phyloP scores from a whole-genome alignment of 2,888 invertebrate species.

The Euphydryas editha region DNA sequence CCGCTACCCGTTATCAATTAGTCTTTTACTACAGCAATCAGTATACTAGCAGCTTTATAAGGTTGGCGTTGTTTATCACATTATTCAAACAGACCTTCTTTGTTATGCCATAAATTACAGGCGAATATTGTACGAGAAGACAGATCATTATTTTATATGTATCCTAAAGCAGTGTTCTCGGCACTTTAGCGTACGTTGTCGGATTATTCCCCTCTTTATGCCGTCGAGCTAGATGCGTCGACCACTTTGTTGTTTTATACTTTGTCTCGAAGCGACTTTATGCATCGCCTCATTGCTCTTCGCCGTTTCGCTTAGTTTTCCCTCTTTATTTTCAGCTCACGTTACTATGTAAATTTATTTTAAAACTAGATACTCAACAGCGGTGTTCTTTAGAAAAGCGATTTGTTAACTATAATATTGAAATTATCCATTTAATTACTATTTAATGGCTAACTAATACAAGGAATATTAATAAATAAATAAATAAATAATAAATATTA shows the following conservation, averaged over 20 bases:
- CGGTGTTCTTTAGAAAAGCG: slow-evolving; percentile 39
- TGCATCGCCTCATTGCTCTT: slow-evolving; percentile 81
- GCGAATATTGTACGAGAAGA: slow-evolving; percentile 62
- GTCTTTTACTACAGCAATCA: slow-evolving; percentile 26
- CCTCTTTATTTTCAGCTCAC: slow-evolving; percentile 77
- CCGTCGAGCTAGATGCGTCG: slow-evolving; percentile 73
- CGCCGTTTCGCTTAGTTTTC: slow-evolving; percentile 78
- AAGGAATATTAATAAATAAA: background rate
- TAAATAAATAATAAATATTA: background rate
- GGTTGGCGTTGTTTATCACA: slow-evolving; percentile 20
- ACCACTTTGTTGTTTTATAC: slow-evolving; percentile 83
- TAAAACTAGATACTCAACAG: slow-evolving; percentile 46
- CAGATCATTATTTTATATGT: slow-evolving; percentile 74
- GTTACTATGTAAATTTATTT: slow-evolving; percentile 76
- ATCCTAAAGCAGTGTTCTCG: slow-evolving; percentile 68
- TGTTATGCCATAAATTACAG: slow-evolving; percentile 53
- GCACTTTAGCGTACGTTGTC: slow-evolving; percentile 68
- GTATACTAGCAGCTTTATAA: slow-evolving; percentile 17
- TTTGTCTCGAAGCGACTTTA: slow-evolving; percentile 77
- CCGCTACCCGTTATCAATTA: slow-evolving; percentile 35
- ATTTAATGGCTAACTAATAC: background rate
- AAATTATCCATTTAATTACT: slow-evolving; percentile 18
- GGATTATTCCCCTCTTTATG: slow-evolving; percentile 76
- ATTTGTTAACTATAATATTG: slow-evolving; percentile 39
- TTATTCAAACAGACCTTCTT: slow-evolving; percentile 41